Evolutionary conservation across 2,888 invertebrate species (phyloP), one percentile per base, ranked within the genome.

Genomic region (Thysanoteuthis rhombus): DNA sequence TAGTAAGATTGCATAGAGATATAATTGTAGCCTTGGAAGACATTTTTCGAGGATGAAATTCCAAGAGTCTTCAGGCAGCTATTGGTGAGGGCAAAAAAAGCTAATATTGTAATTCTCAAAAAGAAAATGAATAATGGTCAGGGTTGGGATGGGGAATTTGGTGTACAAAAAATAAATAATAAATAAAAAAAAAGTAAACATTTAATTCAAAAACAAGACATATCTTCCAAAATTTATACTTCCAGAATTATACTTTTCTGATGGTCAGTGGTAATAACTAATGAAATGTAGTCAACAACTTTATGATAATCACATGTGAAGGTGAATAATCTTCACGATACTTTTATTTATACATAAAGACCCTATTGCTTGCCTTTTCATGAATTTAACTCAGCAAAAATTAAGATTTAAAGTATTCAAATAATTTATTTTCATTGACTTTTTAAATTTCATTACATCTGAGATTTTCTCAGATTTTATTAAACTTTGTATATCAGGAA

Each of bases 1-100:
- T 75, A 75, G 75, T 36, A 75, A 75, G 75, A 75, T 75, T n/a
- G 75, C 75, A 75, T 75, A n/a, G n/a, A 75, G 75, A 75, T 36
- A 75, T 16, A 75, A 36, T 75, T 75, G 36, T n/a, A 36, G 75
- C 75, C 75, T 75, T 10, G 75, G 75, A 75, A 75, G 75, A 75
- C 75, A 75, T 75, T 75, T 75, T 75, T 75, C 75, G 36, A 75
- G 75, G 36, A 36, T 75, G 75, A 75, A 75, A 75, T 75, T 75
- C 75, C 75, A 75, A 75, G n/a, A n/a, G 75, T 75, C 75, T 75
- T n/a, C 75, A 75, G 75, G 75, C 75, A 75, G n/a, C n/a, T 75
- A n/a, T 75, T 75, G 75, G 75, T 75, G 75, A 75, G 75, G 75
- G n/a, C n/a, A 75, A 75, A 75, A 58, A 75, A 75, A 75, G 16